Conservation (phyloP, 2,888 invertebrate species). For the Apamea crenata region DNA sequence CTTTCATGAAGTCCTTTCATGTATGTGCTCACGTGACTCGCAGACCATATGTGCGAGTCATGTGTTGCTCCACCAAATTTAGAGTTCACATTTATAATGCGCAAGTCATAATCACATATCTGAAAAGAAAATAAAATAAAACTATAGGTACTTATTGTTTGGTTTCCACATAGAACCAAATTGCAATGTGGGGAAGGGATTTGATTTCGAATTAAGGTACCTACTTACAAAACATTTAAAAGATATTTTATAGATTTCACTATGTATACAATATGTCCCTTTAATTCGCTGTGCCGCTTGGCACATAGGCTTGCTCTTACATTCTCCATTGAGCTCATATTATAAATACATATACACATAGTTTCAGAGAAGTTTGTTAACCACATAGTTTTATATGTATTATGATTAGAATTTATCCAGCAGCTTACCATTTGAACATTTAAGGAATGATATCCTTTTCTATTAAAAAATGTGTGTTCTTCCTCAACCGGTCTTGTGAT, state of each 20-base stretch:
- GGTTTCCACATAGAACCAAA: neutral
- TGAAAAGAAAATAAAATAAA: conserved; percentile 1
- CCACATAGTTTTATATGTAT: too few species aligned
- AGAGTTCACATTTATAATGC: neutral
- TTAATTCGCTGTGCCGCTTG: too few species aligned
- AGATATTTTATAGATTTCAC: too few species aligned
- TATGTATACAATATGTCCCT: too few species aligned
- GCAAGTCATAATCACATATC: conserved; percentile 2
- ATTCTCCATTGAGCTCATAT: too few species aligned
- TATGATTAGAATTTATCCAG: too few species aligned
- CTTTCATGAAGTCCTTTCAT: neutral
- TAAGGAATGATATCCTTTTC: conserved; percentile 64
- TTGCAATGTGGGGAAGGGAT: neutral
- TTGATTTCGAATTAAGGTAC: too few species aligned
- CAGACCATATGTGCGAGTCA: conserved; percentile 4
- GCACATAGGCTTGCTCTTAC: too few species aligned
- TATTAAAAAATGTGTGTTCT: conserved; percentile 61
- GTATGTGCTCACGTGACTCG: neutral
- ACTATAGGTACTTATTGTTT: conserved; percentile 1
- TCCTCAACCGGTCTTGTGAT: conserved; percentile 53
- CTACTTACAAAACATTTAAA: too few species aligned
- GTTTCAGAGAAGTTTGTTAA: too few species aligned
- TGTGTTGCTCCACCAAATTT: conserved; percentile 1
- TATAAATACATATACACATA: too few species aligned
- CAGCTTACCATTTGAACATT: too few species aligned